Base-by-base conservation (phyloP, 2,888 invertebrate species). In the Pseudolycoriella hygida region DNA sequence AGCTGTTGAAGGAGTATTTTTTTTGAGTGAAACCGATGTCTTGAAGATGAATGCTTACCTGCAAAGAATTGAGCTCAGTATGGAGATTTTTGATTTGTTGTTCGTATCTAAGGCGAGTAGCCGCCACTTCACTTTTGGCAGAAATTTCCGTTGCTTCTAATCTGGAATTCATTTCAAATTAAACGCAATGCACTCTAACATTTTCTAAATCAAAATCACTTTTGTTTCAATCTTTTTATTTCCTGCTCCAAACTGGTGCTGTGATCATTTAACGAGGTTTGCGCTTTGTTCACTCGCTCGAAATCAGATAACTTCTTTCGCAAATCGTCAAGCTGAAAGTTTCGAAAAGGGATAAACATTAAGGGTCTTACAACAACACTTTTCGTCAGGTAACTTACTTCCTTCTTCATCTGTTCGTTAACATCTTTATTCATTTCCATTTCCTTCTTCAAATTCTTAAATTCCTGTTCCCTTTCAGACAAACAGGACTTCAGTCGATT, bases 71-170 rank as follows among this genome's bases (percentile, higher is more conserved):
- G 32, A 89, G 70, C 64, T 92, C 90, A 49, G 82, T 83, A 50
- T 80, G 76, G 57, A 90, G 77, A 12, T 81, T 74, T 50, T 76
- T 78, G 59, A 89, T 74, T 60, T 88, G 81, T 51, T 80, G 80
- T 56, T 92, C 92, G 58, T 88, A 89, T 44, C 89, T 73, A 62
- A 82, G 70, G 61, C 87, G 85, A 47, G 81, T 78, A 47, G 87
- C 80, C 2, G 79, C 76, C 25, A 89, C 65, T 57, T 92, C 90
- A 8, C 77, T 71, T 58, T 83, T 85, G 46, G 82, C 75, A 18
- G 74, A 69, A 53, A 79, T 77, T 54, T 89, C 86, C 3, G 74
- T 70, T 54, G 76, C 73, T 50, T 74, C 71, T 20, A 80, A 59
- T 39, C 72, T 70, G 20, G 8, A 25, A 25, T 6, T 25, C 25